Evolutionary conservation across 1,140 invertebrate species (phyloP), one percentile per base, ranked within the genome.

Genomic region (Aphelinus certus): DNA sequence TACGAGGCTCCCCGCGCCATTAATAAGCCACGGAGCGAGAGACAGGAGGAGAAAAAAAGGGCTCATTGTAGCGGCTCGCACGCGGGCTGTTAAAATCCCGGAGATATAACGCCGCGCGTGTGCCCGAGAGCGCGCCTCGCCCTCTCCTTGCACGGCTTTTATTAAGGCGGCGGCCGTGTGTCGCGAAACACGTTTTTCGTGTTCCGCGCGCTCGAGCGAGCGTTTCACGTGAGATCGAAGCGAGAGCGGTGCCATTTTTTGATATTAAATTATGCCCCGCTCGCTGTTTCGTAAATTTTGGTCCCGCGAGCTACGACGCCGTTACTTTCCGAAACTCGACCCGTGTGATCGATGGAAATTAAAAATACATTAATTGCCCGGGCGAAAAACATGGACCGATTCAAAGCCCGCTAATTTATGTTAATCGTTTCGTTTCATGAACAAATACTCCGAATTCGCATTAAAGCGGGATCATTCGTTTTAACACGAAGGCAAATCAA

Each of bases 121-220:
- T 51, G 5, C 48, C 49, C 42, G 9, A 53, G 4, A 53, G 51
- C 51, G 51, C 51, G 51, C 51, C 51, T 53, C 51, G 4, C 51
- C 51, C 51, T 53, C 51, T 53, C 51, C 51, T 53, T 9, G 4
- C 9, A 53, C 9, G 9, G 9, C 4, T 4, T 53, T 4, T 53
- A 53, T 4, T 53, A 53, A 53, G 4, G 51, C 9, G 9, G 9
- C 9, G 4, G 51, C 51, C 51, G 51, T 53, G 51, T 66, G 71
- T 60, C 72, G 65, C 72, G 51, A 74, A 74, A 74, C 72, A 68
- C 65, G 65, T 74, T 68, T 68, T 57, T 69, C 58, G 55, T 45
- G 71, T 73, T 53, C 9, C 26, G 51, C 63, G 46, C n/a, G 26
- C 26, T 26, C 26, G 26, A 26, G 26, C 26, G 26, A 26, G 26